Evolutionary conservation across 92 coral and sea anemone species (phyloP), one percentile per base, ranked within the genome.

Genomic region (Epizoanthus rinbou): DNA sequence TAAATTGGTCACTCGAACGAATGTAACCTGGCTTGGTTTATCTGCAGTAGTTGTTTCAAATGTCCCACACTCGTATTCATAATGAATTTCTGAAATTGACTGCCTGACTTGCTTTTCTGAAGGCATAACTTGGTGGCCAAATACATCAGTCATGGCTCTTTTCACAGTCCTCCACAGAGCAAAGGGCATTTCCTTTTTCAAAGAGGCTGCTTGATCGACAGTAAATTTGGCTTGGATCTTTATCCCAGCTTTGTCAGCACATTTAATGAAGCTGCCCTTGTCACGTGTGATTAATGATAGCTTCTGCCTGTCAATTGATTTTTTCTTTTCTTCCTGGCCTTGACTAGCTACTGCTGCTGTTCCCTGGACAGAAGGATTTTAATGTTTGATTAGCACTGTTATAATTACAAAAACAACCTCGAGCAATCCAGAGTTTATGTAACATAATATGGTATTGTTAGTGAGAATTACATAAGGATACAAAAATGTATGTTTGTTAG

Each of bases 161-260:
- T 74, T 74, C 8, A 74, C 80, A 4, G 63, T 25, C 22, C 80
- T 8, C 80, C 80, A 74, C 16, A 74, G 65, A 54, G 58, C 80
- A 15, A 25, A 74, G n/a, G 80, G 25, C 80, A 74, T 74, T 53
- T 74, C 80, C 18, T 74, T 74, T 21, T 74, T 74, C 39, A 74
- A 9, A 0, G 80, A 54, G 35, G 64, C 80, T 6, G 80, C 80
- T 18, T 74, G 80, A 6, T 74, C 80, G 4, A 22, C n/a, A 8
- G 80, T 74, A 16, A 74, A 74, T 74, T 22, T 74, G 19, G 37
- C 69, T 22, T 64, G 69, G 2, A 64, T 64, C 18, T 64, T 64
- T 64, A 64, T 64, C 18, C 69, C 69, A 64, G 69, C 39, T 63
- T 23, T 63, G 35, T 60, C 28, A 62, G 37, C 37, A 64, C 69